A percentile compares a stretch with the other conserved stretches of the same genome.
Conservation (phyloP, 2,113 vertebrate genomes). For the Anarhynchus alexandrinus region DNA sequence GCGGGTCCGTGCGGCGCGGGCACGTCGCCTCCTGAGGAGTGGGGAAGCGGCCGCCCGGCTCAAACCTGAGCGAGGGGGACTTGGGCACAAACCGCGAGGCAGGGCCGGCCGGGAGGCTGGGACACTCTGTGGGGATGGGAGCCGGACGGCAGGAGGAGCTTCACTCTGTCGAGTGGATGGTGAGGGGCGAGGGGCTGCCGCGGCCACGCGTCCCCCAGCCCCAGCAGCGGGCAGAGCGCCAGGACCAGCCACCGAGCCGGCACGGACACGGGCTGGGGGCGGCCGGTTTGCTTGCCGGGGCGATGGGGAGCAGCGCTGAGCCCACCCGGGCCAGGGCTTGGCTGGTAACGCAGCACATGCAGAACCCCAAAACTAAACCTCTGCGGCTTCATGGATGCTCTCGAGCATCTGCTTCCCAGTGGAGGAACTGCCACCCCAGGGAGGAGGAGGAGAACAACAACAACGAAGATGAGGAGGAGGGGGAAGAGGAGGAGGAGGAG, state of each 20-base stretch:
- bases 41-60: background rate
- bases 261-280: too few species aligned
- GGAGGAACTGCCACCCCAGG: background rate
- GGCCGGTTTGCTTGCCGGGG: too few species aligned
- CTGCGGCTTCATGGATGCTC: background rate
- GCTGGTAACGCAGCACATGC: too few species aligned
- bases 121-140: background rate
- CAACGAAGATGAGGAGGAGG: too few species aligned
- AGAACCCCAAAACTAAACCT: background rate
- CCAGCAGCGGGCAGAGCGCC: background rate
- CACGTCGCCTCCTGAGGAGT: rapidly evolving
- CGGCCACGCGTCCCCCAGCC: rapidly evolving
- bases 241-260: too few species aligned
- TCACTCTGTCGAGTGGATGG: rapidly evolving
- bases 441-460: background rate
- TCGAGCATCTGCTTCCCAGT: background rate
- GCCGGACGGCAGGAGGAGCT: too few species aligned
- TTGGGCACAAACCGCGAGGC: background rate
- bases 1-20: rapidly evolving
- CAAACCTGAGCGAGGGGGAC: background rate
- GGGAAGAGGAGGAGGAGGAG: too few species aligned
- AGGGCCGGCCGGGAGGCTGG: background rate
- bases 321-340: too few species aligned
- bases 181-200: background rate
- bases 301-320: too few species aligned